These are phyloP conservation scores for Mixornis gularis DNA, from an alignment of 2,113 vertebrate species.

Conservation along the genomic window DNA sequence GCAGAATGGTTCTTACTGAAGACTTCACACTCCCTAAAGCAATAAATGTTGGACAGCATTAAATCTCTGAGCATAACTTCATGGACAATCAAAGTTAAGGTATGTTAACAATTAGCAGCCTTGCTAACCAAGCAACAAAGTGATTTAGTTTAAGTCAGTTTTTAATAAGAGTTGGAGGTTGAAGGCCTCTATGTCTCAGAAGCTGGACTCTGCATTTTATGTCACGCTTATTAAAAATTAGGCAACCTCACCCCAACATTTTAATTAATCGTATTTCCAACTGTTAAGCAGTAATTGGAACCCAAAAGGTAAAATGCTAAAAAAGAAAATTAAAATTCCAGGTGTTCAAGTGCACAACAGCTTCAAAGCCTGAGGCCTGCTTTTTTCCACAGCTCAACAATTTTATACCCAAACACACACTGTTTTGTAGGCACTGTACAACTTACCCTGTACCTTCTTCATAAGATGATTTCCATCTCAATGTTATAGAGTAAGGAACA, in stretches of 20 bases:
- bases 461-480: conserved; percentile 88
- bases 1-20: conserved; percentile 91
- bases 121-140: not conserved
- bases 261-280: not conserved
- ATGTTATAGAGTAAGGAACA: conserved; percentile 90
- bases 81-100: not conserved
- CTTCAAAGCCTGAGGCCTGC: not conserved
- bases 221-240: not conserved
- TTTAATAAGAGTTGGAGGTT: not conserved
- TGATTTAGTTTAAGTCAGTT: not conserved
- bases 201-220: not conserved
- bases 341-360: not conserved
- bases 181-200: not conserved
- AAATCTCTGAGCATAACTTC: not conserved
- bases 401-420: not conserved
- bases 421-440: not conserved
- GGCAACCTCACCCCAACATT: not conserved
- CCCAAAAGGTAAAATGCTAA: not conserved
- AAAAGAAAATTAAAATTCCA: not conserved
- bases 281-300: not conserved
- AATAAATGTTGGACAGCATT: not conserved
- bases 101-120: not conserved
- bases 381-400: not conserved
- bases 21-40: conserved; percentile 89
- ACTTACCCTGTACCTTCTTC: conserved; percentile 89